Evolutionary conservation across 2,888 invertebrate genomes (phyloP), one percentile per base, ranked within the genome.

Genomic region (Cerceris rybyensis): DNA sequence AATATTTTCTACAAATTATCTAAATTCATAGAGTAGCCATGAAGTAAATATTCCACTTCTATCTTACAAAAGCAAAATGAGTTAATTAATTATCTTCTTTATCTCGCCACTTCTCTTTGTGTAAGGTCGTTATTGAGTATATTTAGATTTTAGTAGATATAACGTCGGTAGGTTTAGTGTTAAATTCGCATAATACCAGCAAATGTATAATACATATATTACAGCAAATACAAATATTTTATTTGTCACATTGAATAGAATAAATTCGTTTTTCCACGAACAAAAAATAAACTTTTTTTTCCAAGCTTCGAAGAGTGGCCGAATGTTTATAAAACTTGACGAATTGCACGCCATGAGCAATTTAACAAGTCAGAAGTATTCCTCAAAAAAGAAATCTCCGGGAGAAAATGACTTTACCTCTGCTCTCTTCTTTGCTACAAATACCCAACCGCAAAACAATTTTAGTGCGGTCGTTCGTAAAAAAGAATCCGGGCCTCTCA

Each of bases 401-500:
- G 13, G 4, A 39, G 61, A 63, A 57, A 64, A 59, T 42, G 50
- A 70, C 52, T 65, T 52, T 16, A 41, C 16, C 16, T 42, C 28
- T n/a, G 14, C 2, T 65, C 43, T 6, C n/a, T 39, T 52, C 9
- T 60, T 39, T n/a, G 8, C 7, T 50, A 13, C n/a, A 55, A 70
- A 13, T 17, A 11, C 11, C 49, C 13, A 13, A 42, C 17, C n/a
- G 74, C 59, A 39, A 59, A 59, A 63, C 8, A 39, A 55, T 9
- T 66, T 65, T 60, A 65, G n/a, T n/a, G 4, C 50, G 13, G 17
- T 2, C 50, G 13, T 59, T 13, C 9, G 39, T 16, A 42, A 16
- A 55, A 17, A 42, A 70, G 16, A 6, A 11, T 11, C 17, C n/a
- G 9, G 14, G 9, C 41, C 6, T 58, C 61, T 63, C 0, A 57